Percentiles rank a stretch among this genome's conserved stretches.
Conservation (phyloP, 2,113 vertebrate genomes). For the Laterallus jamaicensis region DNA sequence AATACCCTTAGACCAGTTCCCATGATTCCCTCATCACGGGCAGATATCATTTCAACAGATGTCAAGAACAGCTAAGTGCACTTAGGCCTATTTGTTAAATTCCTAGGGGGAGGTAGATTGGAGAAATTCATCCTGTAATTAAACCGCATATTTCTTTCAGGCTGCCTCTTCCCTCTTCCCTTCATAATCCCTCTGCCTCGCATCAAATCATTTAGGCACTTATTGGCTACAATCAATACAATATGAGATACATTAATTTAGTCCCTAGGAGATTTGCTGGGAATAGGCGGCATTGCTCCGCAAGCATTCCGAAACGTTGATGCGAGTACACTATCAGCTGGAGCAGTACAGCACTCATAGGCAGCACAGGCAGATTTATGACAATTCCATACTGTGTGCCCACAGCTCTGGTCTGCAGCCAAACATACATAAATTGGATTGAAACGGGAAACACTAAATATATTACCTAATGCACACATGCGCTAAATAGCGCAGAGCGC, state of each 20-base stretch:
- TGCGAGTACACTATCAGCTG: not conserved
- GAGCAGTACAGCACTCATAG: not conserved
- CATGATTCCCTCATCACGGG: constrained; percentile 51
- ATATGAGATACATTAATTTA: constrained; percentile 79
- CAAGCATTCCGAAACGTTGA: constrained; percentile 33
- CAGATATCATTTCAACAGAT: constrained; percentile 81
- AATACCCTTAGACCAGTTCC: constrained; percentile 69
- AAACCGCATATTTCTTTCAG: constrained; percentile 79
- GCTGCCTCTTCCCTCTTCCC: constrained; percentile 52
- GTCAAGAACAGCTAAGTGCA: constrained; percentile 79
- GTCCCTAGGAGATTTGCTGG: constrained; percentile 74
- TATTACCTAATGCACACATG: constrained; percentile 62
- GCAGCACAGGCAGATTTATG: constrained; percentile 21
- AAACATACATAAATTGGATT: constrained; percentile 34
- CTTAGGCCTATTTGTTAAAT: constrained; percentile 83
- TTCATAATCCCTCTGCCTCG: constrained; percentile 70
- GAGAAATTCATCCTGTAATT: constrained; percentile 80
- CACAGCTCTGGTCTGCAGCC: constrained; percentile 62
- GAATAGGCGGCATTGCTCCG: constrained; percentile 64
- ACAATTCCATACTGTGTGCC: not conserved
- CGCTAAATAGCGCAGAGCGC: constrained; percentile 36
- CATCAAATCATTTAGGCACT: constrained; percentile 80
- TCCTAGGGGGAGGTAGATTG: constrained; percentile 72
- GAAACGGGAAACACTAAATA: constrained; percentile 33
- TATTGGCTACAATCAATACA: constrained; percentile 83